Percentiles rank a stretch among this genome's conserved stretches.
Evolutionary conservation across 1,140 invertebrate genomes (phyloP).

Genomic region (Temnothorax longispinosus): DNA sequence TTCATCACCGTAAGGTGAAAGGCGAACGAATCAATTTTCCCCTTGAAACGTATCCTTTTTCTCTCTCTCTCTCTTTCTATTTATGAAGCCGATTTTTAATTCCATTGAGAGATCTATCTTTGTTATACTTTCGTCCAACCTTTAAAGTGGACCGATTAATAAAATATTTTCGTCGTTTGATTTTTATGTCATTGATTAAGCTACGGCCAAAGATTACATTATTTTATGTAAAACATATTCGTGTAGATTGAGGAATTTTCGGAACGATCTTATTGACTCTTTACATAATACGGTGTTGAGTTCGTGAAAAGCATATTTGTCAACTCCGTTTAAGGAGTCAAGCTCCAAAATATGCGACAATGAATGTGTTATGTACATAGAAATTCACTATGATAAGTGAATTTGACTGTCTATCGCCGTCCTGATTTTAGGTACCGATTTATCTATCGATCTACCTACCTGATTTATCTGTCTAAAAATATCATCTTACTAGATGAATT

Average conservation of each 20-base stretch:
- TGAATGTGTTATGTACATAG: slow-evolving; percentile 47
- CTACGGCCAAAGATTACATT: slow-evolving; percentile 3
- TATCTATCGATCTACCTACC: slow-evolving; percentile 73
- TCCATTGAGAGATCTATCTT: background rate
- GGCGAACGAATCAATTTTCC: background rate
- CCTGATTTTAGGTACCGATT: slow-evolving; percentile 74
- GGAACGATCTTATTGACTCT: slow-evolving; percentile 7
- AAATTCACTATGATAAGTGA: slow-evolving; percentile 42
- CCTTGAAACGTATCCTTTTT: background rate
- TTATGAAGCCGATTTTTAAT: slow-evolving; percentile 7
- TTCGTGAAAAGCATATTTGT: background rate
- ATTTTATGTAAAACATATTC: slow-evolving; percentile 7
- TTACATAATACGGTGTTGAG: background rate
- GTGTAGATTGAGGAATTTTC: background rate
- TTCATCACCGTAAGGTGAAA: slow-evolving; percentile 9
- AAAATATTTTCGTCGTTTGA: slow-evolving; percentile 37
- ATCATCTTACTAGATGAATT: slow-evolving; percentile 43
- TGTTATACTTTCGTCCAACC: background rate
- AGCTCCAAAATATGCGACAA: slow-evolving; percentile 40
- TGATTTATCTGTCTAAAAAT: slow-evolving; percentile 57
- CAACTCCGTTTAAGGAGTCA: background rate
- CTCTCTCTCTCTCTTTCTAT: background rate
- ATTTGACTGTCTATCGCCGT: slow-evolving; percentile 65
- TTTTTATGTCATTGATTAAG: slow-evolving; percentile 15
- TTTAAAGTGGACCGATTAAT: background rate